Conservation (phyloP, 2,797 vertebrate species). For the Enteromius argenteus region DNA sequence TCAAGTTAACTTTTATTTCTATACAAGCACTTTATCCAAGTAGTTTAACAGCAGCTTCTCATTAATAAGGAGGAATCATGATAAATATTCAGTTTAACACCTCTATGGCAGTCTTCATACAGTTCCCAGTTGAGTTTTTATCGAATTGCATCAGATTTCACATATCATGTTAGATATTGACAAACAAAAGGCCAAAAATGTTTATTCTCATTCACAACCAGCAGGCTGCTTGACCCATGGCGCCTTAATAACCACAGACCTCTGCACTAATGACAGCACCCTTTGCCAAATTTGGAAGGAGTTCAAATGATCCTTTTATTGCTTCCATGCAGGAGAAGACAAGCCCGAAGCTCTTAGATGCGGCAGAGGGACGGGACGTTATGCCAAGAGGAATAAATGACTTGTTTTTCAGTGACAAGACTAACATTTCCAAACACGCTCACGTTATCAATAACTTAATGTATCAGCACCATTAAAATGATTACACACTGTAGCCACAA, state of each 20-base stretch:
- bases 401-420: conserved; percentile 65
- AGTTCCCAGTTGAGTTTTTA: not conserved
- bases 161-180: not conserved
- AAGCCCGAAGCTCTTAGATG: conserved; percentile 67
- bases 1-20: not conserved
- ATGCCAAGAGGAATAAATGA: conserved; percentile 61
- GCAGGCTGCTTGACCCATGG: conserved; percentile 61
- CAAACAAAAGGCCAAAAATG: not conserved
- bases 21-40: not conserved
- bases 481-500: not conserved
- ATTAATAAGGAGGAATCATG: not conserved
- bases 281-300: conserved; percentile 72
- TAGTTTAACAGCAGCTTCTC: not conserved
- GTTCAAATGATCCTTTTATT: conserved; percentile 79
- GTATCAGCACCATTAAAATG: not conserved
- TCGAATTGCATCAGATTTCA: not conserved
- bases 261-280: conserved; percentile 74
- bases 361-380: conserved; percentile 46
- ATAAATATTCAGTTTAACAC: no score
- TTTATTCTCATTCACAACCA: not conserved
- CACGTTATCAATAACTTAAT: conserved; percentile 22
- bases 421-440: conserved; percentile 43
- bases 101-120: no score
- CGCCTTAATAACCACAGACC: conserved; percentile 70
- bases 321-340: conserved; percentile 74